Percentiles rank a stretch among this genome's conserved stretches.
Conservation (phyloP, 2,113 vertebrate genomes). For the Gopherus flavomarginatus region DNA sequence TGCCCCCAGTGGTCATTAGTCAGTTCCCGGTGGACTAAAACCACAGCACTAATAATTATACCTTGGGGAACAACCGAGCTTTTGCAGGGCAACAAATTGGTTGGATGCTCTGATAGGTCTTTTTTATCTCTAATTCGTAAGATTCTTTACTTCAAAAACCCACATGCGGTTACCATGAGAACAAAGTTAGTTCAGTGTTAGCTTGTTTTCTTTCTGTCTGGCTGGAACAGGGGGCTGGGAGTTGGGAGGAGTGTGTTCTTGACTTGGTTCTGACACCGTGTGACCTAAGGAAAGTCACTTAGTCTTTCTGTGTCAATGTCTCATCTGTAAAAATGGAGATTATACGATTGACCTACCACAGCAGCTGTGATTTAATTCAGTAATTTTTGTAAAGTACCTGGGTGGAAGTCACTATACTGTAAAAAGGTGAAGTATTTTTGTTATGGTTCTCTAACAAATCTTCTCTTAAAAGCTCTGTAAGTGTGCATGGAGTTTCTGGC, state of each 20-base stretch:
- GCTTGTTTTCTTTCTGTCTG: background rate
- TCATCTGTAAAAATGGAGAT: background rate
- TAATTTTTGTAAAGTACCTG: background rate
- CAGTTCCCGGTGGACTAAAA: background rate
- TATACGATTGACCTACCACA: background rate
- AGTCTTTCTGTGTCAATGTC: background rate
- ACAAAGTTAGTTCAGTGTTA: background rate
- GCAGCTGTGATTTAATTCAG: background rate
- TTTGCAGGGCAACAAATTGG: background rate
- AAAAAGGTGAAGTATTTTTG: background rate
- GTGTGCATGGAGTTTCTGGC: background rate
- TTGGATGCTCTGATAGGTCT: background rate
- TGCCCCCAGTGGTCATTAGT: background rate
- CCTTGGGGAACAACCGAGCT: background rate
- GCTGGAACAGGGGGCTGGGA: background rate
- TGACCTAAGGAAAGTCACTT: background rate
- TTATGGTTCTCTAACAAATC: background rate
- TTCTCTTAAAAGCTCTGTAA: background rate
- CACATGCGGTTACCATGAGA: background rate
- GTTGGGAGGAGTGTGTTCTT: background rate
- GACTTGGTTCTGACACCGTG: background rate
- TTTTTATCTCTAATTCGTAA: background rate
- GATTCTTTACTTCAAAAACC: background rate
- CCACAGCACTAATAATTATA: background rate
- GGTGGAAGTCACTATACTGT: background rate